Evolutionary conservation across 2,888 invertebrate genomes (phyloP), one percentile per base, ranked within the genome.

Genomic region (Scaptodrosophila latifasciaeformis): DNA sequence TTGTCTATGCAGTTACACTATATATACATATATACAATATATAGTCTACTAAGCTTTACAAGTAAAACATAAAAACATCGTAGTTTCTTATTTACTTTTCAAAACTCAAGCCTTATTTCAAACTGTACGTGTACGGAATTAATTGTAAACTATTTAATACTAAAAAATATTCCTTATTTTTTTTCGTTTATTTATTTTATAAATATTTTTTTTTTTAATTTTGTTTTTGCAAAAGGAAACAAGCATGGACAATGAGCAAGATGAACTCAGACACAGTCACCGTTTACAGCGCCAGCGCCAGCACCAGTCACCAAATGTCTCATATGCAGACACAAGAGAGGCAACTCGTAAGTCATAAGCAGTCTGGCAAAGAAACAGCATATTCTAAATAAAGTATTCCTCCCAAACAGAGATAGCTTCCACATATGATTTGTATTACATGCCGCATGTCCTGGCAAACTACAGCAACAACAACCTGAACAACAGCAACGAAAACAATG

Each of bases 191-290:
- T 7, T 30, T 15, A 30, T 10, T 30, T 37, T 17, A 10, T 37
- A 37, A 17, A 17, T 37, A 37, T 3, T 17, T 37, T 10, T 35
- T 65, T 58, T 58, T 62, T 30, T 60, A 40, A 62, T 62, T 68
- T 47, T 65, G 57, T 67, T 68, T 62, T 68, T 50, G 54, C 6
- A 62, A 56, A 65, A 59, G 51, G 65, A 61, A 66, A 65, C 62
- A 53, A 54, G 46, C 37, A 82, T 85, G 83, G 85, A 85, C 62
- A 85, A 84, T 75, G 83, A 83, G 50, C 82, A 82, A 56, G 81
- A 81, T 56, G 85, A 85, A 65, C 71, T 79, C 52, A 79, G 77
- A 64, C 84, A 70, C 64, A 70, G 75, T 48, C 82, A 77, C 50
- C 70, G 62, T 40, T 54, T 65, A 54, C 66, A 63, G 12, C 65